Base-by-base conservation (phyloP, 1,140 invertebrate species). In the Drosophila hydei region DNA sequence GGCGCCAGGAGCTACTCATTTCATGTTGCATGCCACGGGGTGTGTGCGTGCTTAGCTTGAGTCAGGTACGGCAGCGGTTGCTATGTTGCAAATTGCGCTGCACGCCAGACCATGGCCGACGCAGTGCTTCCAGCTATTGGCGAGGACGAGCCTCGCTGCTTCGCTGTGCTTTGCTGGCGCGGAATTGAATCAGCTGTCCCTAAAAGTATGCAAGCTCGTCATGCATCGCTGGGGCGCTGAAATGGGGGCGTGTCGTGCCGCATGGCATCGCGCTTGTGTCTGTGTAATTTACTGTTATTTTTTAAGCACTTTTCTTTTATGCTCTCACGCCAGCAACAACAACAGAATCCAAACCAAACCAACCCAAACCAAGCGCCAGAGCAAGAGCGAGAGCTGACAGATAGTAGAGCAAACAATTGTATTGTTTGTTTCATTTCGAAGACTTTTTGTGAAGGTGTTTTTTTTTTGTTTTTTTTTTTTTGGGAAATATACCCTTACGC, bases 281-380 rank as follows among this genome's bases (percentile, higher is more conserved):
- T 85, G 83, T 88, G 83, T 75, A 85, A 85, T 85, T 85, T 85
- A 85, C 67, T 85, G 85, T 85, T 85, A 87, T 88, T 77, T 85
- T 85, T 85, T 85, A 85, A 85, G 80, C 81, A 74, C 77, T 85
- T 72, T 87, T 62, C 80, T 72, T 87, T 80, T 77, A 85, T 85
- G 81, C 69, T 67, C 65, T 75, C 48, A 43, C 50, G 19, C 51
- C 60, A 71, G 9, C 51, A 64, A 23, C 51, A 55, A 18, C 50
- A 33, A 25, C 48, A 23, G 27, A 14, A 52, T 7, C 21, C 23
- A 2, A 6, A 33, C 9, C 30, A 11, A 11, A 11, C 30, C 30
- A 33, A 11, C 11, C 30, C 30, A 33, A 33, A 3, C 30, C 30
- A 6, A 33, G 30, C 9, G 6, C 4, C 40, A 42, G 16, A 47